phyloP scores from a whole-genome alignment of 2,113 vertebrate species.

The Lagopus leucura region DNA sequence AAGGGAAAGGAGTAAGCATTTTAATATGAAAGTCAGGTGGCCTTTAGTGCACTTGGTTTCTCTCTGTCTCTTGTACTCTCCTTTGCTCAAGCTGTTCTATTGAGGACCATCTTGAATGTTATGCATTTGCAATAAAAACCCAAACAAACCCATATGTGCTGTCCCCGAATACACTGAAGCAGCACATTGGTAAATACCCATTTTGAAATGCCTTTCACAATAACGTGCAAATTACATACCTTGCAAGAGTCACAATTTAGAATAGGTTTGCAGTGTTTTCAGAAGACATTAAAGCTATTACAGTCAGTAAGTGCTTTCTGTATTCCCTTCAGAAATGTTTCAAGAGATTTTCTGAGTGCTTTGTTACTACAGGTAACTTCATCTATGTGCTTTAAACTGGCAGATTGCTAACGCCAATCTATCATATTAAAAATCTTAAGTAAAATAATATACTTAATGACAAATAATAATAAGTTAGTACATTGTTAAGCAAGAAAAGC shows the following conservation, averaged over 20 bases:
- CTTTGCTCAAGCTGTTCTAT: slow-evolving; percentile 15
- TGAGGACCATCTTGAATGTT: background rate
- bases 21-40: background rate
- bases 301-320: slow-evolving; percentile 21
- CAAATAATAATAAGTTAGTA: slow-evolving; percentile 47
- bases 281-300: slow-evolving; percentile 47
- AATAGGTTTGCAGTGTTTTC: slow-evolving; percentile 34
- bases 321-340: slow-evolving; percentile 54
- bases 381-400: slow-evolving; percentile 59
- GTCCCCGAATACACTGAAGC: slow-evolving; percentile 6
- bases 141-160: background rate
- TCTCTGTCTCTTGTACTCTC: background rate
- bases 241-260: slow-evolving; percentile 26
- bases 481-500: background rate
- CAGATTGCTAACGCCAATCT: slow-evolving; percentile 49
- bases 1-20: background rate
- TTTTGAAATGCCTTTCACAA: slow-evolving; percentile 47
- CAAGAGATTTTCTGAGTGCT: slow-evolving; percentile 50
- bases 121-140: background rate
- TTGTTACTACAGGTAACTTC: slow-evolving; percentile 60
- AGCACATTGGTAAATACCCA: slow-evolving; percentile 22
- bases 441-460: slow-evolving; percentile 34
- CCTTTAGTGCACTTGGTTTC: background rate
- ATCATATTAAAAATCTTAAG: slow-evolving; percentile 8
- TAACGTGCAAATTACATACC: slow-evolving; percentile 39